Percentiles rank a stretch among this genome's conserved stretches.
phyloP scores from a whole-genome alignment of 2,888 invertebrate species.

The Marasmarcha lunaedactyla region DNA sequence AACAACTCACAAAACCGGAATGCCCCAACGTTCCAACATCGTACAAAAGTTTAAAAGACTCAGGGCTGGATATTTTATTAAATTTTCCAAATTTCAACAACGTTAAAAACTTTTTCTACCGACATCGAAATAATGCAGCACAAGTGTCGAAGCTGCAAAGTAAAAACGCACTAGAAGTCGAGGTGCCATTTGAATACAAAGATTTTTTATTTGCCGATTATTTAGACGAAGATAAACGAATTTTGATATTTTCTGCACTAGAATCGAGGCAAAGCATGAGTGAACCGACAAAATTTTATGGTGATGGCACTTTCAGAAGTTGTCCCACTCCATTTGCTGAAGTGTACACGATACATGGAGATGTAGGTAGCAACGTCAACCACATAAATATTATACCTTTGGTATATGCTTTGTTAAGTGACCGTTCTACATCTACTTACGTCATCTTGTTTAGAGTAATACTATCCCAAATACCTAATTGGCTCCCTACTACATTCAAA shows the following conservation, averaged over 20 bases:
- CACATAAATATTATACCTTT: conserved; percentile 1
- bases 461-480: neutral
- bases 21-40: too few relatives aligned
- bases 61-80: conserved; percentile 7
- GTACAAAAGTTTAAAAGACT: conserved; percentile 6
- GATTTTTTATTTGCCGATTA: conserved; percentile 6
- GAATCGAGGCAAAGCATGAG: conserved; percentile 6
- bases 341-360: too few relatives aligned
- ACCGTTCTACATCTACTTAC: conserved; percentile 1
- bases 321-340: too few relatives aligned
- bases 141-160: conserved; percentile 8
- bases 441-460: neutral
- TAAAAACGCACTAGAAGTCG: too few relatives aligned
- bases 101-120: conserved; percentile 7
- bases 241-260: too few relatives aligned
- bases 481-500: conserved; percentile 1
- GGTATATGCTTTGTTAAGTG: conserved; percentile 3
- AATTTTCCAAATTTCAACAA: conserved; percentile 8
- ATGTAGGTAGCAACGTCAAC: too few relatives aligned
- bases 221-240: too few relatives aligned
- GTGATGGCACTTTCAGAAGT: conserved; percentile 5
- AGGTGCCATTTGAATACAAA: conserved; percentile 7
- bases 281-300: conserved; percentile 3
- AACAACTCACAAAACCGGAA: neutral
- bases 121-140: conserved; percentile 7